A percentile compares a stretch with the other conserved stretches of the same genome.
Conservation (phyloP, 2,888 invertebrate genomes). For the Aleiodes testaceus region DNA sequence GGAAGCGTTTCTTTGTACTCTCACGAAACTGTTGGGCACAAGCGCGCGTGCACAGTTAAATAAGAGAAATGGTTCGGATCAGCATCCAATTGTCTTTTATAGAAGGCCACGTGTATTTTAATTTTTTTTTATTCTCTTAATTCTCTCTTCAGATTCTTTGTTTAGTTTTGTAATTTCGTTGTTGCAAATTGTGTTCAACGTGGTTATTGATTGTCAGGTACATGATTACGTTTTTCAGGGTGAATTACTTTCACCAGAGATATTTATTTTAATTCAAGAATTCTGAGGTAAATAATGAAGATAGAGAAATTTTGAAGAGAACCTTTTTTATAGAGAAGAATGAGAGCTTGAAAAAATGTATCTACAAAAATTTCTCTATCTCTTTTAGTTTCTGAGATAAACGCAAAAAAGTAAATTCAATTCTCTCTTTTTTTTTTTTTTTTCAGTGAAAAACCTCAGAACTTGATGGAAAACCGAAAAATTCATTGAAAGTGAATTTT, state of each 20-base stretch:
- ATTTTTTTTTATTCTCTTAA: conserved; percentile 1
- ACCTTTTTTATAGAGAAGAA: not conserved
- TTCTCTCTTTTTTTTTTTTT: too few species aligned
- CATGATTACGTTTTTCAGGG: conserved; percentile 15
- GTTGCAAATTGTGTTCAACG: conserved; percentile 17
- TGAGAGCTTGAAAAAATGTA: too few species aligned
- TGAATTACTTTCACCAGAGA: conserved; percentile 1
- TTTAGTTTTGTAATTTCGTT: conserved; percentile 17
- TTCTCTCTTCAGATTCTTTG: not conserved
- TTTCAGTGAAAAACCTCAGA: not conserved
- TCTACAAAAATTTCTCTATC: too few species aligned
- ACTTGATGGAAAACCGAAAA: not conserved
- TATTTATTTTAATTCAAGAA: too few species aligned
- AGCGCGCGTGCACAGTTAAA: conserved; percentile 31
- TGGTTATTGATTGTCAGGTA: conserved; percentile 25
- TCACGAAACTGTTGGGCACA: conserved; percentile 3
- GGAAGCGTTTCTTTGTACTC: conserved; percentile 22
- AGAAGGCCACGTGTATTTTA: conserved; percentile 31
- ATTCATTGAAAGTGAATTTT: conserved; percentile 4
- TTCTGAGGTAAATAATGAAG: not conserved
- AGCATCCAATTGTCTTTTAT: not conserved
- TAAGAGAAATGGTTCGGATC: conserved; percentile 24
- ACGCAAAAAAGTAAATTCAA: too few species aligned
- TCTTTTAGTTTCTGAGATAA: not conserved
- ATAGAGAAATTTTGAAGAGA: not conserved